Base-by-base conservation (phyloP, 2,113 vertebrate genomes). In the Istiophorus platypterus region DNA sequence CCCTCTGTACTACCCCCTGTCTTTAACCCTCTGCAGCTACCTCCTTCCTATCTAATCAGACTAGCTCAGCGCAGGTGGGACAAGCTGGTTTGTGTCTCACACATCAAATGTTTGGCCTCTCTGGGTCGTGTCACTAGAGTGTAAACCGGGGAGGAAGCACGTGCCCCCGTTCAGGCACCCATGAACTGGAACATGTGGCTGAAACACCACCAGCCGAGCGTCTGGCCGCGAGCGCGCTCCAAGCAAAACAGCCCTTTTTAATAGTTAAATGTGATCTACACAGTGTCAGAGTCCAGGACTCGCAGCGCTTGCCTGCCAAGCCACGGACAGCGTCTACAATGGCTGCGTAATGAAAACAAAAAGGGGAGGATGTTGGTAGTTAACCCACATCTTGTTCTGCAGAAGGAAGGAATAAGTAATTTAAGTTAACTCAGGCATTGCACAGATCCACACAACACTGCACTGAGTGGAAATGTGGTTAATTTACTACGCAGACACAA, bases 31-130 rank as follows among this genome's bases (percentile, higher is more conserved):
- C 70, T 76, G 61, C 72, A 45, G 75, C 68, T 71, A 66, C 79
- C 68, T 67, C 59, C 73, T 83, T 76, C 66, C 81, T 92, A 92
- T 93, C 94, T 93, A 91, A 92, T 94, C 91, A 89, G 85, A 52
- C 64, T 57, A 51, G 84, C 80, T 78, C 66, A 68, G 87, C 34
- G 8, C 91, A 94, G 92, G 92, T 92, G 91, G 88, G 82, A 84
- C 88, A 77, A 27, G 81, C 89, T 84, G 86, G 61, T 88, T 81
- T 85, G 81, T 75, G 83, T 89, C 89, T 91, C 89, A 88, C 84
- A 66, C 86, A 76, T 78, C 90, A 86, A 92, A 88, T 88, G 88
- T 65, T 88, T 31, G 61, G 81, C 72, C 88, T 89, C 77, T 76
- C 72, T 49, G 81, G 89, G 84, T 88, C 87, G 72, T 81, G 91